phyloP scores from a whole-genome alignment of 2,113 vertebrate genomes.

The Riparia riparia region DNA sequence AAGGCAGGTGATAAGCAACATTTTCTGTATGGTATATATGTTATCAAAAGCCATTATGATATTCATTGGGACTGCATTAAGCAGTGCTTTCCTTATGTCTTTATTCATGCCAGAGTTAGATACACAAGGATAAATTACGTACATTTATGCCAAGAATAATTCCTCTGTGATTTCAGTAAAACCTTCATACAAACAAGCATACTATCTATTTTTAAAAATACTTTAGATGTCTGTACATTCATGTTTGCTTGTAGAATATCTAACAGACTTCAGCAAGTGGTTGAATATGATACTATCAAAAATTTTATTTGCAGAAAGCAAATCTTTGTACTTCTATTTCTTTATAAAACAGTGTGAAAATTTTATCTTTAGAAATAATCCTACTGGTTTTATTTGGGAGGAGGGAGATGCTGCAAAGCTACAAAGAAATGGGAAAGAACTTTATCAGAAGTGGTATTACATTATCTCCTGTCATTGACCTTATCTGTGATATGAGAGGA shows the following conservation, averaged over 20 bases:
- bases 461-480: not conserved
- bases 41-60: slow-evolving; percentile 15
- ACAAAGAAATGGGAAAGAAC: not conserved
- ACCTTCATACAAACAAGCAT: slow-evolving; percentile 6
- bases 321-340: not conserved
- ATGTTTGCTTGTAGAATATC: not conserved
- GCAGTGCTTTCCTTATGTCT: slow-evolving; percentile 52
- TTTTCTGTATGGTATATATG: slow-evolving; percentile 16
- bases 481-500: not conserved
- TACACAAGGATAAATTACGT: slow-evolving; percentile 51
- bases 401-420: not conserved
- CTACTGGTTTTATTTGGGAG: not conserved
- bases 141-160: slow-evolving; percentile 43
- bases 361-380: not conserved
- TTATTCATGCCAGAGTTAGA: slow-evolving; percentile 42
- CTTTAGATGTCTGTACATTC: slow-evolving; percentile 5
- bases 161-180: slow-evolving; percentile 52
- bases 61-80: slow-evolving; percentile 33
- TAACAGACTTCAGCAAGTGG: not conserved
- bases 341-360: not conserved
- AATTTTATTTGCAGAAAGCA: not conserved
- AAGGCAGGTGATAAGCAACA: not conserved
- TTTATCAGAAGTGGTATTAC: not conserved
- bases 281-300: not conserved
- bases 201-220: slow-evolving; percentile 46